These are phyloP conservation scores for Adelosebastes latens DNA, from an alignment of 2,797 vertebrate species.

Conservation along the genomic window DNA sequence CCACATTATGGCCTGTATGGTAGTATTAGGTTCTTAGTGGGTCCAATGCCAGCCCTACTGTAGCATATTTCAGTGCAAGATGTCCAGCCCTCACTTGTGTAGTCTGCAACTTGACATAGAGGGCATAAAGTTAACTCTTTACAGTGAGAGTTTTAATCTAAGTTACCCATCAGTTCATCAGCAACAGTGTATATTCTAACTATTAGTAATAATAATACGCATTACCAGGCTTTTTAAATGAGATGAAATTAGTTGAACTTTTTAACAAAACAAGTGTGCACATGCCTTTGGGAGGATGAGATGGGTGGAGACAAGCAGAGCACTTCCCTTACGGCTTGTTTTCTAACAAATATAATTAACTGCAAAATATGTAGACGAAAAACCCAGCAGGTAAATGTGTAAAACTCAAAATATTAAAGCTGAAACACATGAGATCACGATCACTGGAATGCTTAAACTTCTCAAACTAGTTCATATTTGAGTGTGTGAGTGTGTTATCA, in stretches of 20 bases:
- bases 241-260: background rate
- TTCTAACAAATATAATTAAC: background rate
- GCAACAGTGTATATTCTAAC: background rate
- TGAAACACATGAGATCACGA: conserved; percentile 15
- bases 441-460: conserved; percentile 16
- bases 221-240: conserved; percentile 4
- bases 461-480: conserved; percentile 11
- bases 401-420: background rate
- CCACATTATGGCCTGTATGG: conserved; percentile 18
- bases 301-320: background rate
- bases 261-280: background rate
- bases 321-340: background rate
- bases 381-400: background rate
- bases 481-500: background rate
- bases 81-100: background rate
- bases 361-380: background rate
- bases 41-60: conserved; percentile 51
- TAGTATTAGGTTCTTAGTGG: conserved; percentile 25
- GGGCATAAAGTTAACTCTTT: background rate
- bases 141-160: conserved; percentile 11
- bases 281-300: background rate
- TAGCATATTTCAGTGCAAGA: conserved; percentile 23
- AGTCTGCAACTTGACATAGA: conserved; percentile 1
- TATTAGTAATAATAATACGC: background rate
- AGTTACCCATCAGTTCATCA: background rate